These are phyloP conservation scores for Chironomus striatipennis DNA, from an alignment of 1,140 invertebrate genomes.

Conservation along the genomic window DNA sequence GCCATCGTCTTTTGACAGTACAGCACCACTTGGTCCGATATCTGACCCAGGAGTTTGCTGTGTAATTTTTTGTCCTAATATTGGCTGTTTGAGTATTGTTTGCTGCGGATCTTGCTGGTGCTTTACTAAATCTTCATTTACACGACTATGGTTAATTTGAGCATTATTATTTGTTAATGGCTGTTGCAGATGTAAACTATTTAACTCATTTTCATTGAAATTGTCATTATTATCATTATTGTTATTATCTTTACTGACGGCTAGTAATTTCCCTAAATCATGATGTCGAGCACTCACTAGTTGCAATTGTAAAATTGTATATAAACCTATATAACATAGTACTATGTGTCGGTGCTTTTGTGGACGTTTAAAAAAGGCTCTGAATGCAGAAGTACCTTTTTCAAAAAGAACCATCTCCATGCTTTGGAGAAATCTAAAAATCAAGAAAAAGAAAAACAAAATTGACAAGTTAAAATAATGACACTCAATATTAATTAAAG, in stretches of 20 bases:
- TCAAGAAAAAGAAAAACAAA: background rate
- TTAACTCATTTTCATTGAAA: constrained; percentile 11
- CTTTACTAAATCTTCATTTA: background rate
- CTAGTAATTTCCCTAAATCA: constrained; percentile 21
- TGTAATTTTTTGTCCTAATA: constrained; percentile 21
- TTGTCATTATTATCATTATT: background rate
- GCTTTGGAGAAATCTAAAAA: constrained; percentile 6
- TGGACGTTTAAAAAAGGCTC: constrained; percentile 23
- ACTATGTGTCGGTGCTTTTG: constrained; percentile 12
- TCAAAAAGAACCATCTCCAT: constrained; percentile 15
- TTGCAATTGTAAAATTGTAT: constrained; percentile 21
- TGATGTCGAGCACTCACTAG: constrained; percentile 4
- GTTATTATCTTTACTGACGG: background rate
- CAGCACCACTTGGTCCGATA: background rate
- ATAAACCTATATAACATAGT: constrained; percentile 3
- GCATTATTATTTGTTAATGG: background rate
- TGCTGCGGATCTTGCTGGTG: background rate
- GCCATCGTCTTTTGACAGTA: constrained; percentile 14
- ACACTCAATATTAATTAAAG: too few relatives aligned
- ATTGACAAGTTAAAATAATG: too few relatives aligned
- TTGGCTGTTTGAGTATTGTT: background rate
- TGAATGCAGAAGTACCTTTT: background rate
- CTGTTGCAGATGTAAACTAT: background rate
- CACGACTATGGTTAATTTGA: constrained; percentile 6
- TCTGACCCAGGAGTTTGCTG: background rate